These are phyloP conservation scores for Diachasmimorpha longicaudata DNA, from an alignment of 1,140 invertebrate genomes.

Conservation along the genomic window DNA sequence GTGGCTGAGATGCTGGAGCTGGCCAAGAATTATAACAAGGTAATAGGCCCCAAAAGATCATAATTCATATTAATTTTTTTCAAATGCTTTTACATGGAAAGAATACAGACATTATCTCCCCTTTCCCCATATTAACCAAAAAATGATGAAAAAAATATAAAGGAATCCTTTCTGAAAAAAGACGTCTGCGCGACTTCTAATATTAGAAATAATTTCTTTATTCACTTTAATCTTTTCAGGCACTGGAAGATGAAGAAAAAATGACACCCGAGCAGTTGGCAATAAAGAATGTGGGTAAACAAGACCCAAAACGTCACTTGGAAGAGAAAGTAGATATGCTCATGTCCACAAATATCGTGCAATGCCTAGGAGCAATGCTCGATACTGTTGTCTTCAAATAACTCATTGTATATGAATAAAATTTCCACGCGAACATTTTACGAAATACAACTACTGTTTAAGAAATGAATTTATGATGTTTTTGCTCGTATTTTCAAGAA, in stretches of 20 bases:
- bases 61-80: too few species aligned
- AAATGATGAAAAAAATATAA: background rate
- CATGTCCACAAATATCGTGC: constrained; percentile 98
- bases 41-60: constrained; percentile 46
- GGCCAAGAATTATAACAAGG: constrained; percentile 98
- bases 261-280: constrained; percentile 99
- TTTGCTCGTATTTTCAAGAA: constrained; percentile 9
- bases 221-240: constrained; percentile 50
- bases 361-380: constrained; percentile 97
- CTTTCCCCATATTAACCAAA: too few species aligned
- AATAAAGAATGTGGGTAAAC: constrained; percentile 99
- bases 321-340: constrained; percentile 98
- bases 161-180: too few species aligned
- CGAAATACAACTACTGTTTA: constrained; percentile 31
- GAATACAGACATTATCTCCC: too few species aligned
- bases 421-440: background rate
- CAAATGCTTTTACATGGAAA: too few species aligned
- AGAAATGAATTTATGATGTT: constrained; percentile 21
- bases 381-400: constrained; percentile 96
- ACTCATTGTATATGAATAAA: constrained; percentile 38
- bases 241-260: constrained; percentile 98
- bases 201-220: too few species aligned
- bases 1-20: constrained; percentile 97
- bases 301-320: constrained; percentile 99
- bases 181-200: too few species aligned